Base-by-base conservation (phyloP, 2,797 vertebrate species). In the Melanogrammus aeglefinus region DNA sequence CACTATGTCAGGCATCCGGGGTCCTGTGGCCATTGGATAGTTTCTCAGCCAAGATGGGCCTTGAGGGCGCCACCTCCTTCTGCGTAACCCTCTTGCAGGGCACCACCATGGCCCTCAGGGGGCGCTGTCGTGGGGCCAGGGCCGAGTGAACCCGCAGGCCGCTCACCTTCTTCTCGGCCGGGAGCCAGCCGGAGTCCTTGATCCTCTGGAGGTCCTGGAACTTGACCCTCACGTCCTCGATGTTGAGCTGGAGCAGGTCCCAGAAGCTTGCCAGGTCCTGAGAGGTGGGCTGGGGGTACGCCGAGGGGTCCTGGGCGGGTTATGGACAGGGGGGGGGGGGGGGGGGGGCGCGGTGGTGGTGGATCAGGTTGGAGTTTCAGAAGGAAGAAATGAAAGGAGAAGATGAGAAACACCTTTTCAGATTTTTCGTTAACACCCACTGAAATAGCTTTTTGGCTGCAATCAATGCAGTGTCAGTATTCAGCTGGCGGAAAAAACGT, bases 261-360 rank as follows among this genome's bases (percentile, higher is more conserved):
- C 98, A 99, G 93, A 97, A 97, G 88, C 96, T 95, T 4, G 97
- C 96, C 92, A 99, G 93, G 90, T 99, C 98, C 96, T 99, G 98
- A 94, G 97, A 96, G 83, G 95, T 97, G 92, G 97, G 98, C 91
- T 97, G 94, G 1, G 98, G 98, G 92, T 97, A 99, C 0, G 95
- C 96, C 0, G 95, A 96, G 2, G 94, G 93, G 86, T 95, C 95
- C 95, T 95, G 82, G 66, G 75, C 12, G 21, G 77, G 29, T 16
- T 35, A 70, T 35, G 57, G 51, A 63, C 16, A 63, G 51, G 66
- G 38, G 57, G 76, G 24, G 44, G 24, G 31, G 24, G 44, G 24
- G 31, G 51, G 66, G 38, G 57, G 76, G 24, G 44, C n/a, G 31
- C 29, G 75, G 57, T 6, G 57, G n/a, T 27, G 63, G 63, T 27